phyloP scores from a whole-genome alignment of 2,797 vertebrate genomes.

The Botia almorhae region DNA sequence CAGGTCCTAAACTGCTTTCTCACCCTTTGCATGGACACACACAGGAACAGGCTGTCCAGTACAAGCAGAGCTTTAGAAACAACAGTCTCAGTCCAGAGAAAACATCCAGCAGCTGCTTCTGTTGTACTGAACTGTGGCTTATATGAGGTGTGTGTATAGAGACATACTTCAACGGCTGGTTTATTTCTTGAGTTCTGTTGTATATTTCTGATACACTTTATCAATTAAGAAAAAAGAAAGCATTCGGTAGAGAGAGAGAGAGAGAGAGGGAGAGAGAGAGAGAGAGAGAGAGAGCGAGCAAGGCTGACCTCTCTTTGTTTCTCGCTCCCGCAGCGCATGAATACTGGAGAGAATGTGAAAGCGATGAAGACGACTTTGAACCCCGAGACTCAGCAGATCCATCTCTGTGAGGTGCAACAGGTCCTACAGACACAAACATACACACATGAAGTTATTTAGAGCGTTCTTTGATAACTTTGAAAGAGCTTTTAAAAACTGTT shows the following conservation, averaged over 20 bases:
- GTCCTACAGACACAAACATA: conserved; percentile 67
- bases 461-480: no score
- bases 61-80: conserved; percentile 63
- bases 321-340: conserved; percentile 75
- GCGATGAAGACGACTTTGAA: conserved; percentile 78
- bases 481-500: no score
- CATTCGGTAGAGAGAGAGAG: neutral
- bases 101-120: conserved; percentile 60
- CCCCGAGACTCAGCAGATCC: conserved; percentile 75
- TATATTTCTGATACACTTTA: no score
- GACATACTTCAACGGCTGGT: no score
- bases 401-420: conserved; percentile 75
- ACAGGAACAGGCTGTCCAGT: conserved; percentile 60
- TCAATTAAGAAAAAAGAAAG: neutral
- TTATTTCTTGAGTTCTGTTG: no score
- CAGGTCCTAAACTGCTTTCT: conserved; percentile 39
- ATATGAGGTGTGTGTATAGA: conserved; percentile 34
- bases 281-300: no score
- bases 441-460: neutral
- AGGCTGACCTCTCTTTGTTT: conserved; percentile 75
- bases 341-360: conserved; percentile 80
- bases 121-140: conserved; percentile 46
- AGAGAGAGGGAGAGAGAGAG: neutral
- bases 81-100: conserved; percentile 58
- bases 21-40: conserved; percentile 51